These are phyloP conservation scores for Drosophila birchii DNA, from an alignment of 2,888 invertebrate genomes.

Conservation along the genomic window DNA sequence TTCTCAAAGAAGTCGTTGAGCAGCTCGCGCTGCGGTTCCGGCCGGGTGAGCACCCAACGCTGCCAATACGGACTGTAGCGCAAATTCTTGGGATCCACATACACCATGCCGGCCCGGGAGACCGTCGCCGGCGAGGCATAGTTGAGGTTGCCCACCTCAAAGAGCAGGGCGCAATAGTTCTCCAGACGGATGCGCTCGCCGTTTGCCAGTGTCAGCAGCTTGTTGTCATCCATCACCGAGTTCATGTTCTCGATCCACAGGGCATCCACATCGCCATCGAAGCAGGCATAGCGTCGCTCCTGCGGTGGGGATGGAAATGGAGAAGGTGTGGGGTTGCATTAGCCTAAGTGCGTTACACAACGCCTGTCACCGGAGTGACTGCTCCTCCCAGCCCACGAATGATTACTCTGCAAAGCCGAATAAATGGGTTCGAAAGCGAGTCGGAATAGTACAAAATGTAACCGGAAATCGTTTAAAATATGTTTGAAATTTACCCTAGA, in stretches of 20 bases:
- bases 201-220: conserved; percentile 94
- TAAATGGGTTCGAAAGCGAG: conserved; percentile 33
- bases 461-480: no score
- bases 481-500: not conserved
- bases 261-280: conserved; percentile 97
- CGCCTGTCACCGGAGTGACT: conserved; percentile 32
- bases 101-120: conserved; percentile 97
- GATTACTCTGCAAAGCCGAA: conserved; percentile 54
- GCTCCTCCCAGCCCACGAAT: conserved; percentile 18
- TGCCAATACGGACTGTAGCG: conserved; percentile 95
- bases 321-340: conserved; percentile 67
- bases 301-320: conserved; percentile 65
- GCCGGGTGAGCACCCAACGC: conserved; percentile 89
- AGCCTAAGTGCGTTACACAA: conserved; percentile 77
- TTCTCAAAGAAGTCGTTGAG: conserved; percentile 88
- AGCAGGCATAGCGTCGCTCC: conserved; percentile 93
- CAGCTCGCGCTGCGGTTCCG: conserved; percentile 85
- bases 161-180: conserved; percentile 92
- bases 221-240: conserved; percentile 98
- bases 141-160: conserved; percentile 95
- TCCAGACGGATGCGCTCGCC: conserved; percentile 94
- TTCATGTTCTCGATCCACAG: conserved; percentile 99
- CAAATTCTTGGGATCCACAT: conserved; percentile 95
- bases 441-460: not conserved
- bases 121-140: conserved; percentile 97